Evolutionary conservation across 2,113 vertebrate species (phyloP).

Genomic region (Dromas ardeola): DNA sequence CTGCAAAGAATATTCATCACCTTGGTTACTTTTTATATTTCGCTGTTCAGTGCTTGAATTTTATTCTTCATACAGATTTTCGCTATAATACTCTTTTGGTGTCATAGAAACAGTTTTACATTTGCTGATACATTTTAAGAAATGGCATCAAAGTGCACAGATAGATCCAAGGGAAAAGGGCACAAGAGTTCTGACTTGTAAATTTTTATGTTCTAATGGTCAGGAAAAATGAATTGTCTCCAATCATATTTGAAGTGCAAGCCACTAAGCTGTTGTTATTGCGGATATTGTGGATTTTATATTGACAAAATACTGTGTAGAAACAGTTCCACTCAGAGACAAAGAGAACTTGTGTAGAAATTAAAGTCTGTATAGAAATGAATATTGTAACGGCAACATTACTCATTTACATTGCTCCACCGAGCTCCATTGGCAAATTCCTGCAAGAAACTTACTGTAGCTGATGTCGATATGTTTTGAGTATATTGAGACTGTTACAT

Average conservation of each 20-base stretch:
- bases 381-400: background rate
- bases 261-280: background rate
- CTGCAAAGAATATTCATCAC: background rate
- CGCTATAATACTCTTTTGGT: background rate
- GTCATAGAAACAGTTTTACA: background rate
- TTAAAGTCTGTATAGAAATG: background rate
- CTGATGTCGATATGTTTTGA: background rate
- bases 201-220: background rate
- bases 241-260: background rate
- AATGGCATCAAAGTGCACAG: background rate
- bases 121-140: background rate
- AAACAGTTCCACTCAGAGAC: background rate
- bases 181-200: background rate
- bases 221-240: background rate
- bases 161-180: background rate
- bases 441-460: background rate
- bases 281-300: background rate
- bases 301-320: background rate
- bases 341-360: background rate
- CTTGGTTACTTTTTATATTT: background rate
- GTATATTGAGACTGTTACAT: background rate
- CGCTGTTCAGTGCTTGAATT: background rate
- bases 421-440: background rate
- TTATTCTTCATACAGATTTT: background rate
- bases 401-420: background rate